Conservation (phyloP, 2,888 invertebrate genomes). For the Pristionchus maxplancki region DNA sequence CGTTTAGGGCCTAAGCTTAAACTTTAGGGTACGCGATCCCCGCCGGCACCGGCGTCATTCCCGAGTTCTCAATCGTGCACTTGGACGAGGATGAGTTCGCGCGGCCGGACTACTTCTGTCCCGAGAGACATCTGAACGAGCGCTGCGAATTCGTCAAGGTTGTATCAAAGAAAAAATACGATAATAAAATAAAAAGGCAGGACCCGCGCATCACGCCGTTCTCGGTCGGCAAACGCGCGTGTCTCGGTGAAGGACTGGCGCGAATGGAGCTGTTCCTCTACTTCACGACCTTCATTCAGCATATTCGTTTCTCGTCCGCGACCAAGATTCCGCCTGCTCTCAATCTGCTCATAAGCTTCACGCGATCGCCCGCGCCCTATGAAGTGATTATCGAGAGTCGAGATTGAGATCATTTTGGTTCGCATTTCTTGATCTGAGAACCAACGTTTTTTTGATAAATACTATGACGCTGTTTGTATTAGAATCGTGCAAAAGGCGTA, state of each 20-base stretch:
- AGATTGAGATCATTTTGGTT: background rate
- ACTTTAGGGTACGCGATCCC: background rate
- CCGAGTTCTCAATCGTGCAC: background rate
- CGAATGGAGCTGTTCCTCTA: slow-evolving; percentile 14
- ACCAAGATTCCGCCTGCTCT: background rate
- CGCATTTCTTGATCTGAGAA: no score
- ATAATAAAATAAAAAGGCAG: background rate
- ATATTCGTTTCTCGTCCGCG: background rate
- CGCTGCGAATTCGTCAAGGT: background rate
- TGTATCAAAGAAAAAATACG: background rate
- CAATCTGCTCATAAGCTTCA: background rate
- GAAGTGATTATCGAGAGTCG: background rate
- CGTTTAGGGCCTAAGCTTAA: no score
- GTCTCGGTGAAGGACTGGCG: slow-evolving; percentile 1
- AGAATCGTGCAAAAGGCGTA: no score
- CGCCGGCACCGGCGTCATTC: background rate
- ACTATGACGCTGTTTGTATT: no score
- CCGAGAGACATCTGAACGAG: no score
- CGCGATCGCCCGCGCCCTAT: background rate
- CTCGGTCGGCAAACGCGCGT: background rate
- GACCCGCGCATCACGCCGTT: background rate
- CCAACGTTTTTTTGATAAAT: no score
- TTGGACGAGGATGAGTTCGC: background rate
- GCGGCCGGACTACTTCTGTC: no score
- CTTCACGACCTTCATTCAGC: background rate